A percentile compares a stretch with the other conserved stretches of the same genome.
Evolutionary conservation across 2,113 vertebrate genomes (phyloP).

Genomic region (Forbesichthys agassizii): DNA sequence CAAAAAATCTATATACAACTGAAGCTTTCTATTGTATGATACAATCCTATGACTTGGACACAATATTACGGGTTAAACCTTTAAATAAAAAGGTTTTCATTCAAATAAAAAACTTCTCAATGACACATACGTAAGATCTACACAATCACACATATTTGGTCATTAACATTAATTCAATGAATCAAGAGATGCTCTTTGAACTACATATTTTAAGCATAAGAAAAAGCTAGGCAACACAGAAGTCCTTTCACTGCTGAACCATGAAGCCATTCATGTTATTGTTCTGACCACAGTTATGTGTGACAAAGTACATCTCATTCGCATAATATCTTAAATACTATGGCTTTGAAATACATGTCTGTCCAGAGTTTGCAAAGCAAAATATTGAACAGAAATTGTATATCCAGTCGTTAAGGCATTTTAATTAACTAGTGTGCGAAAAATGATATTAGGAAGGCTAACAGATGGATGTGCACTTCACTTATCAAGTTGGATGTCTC

Average conservation of each 20-base stretch:
- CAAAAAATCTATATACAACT: no score
- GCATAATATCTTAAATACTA: conserved; percentile 14
- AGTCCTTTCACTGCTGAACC: conserved; percentile 35
- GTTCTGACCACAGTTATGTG: conserved; percentile 14
- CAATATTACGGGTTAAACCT: no score
- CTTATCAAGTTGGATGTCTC: conserved; percentile 33
- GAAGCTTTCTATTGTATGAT: no score
- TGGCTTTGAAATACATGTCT: conserved; percentile 25
- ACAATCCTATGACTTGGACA: no score
- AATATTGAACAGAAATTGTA: conserved; percentile 34
- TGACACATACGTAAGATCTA: not conserved
- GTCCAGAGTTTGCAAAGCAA: conserved; percentile 15
- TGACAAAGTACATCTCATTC: not conserved
- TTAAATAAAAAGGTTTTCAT: no score
- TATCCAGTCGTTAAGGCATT: conserved; percentile 46
- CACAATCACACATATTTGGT: conserved; percentile 45
- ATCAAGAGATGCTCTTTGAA: not conserved
- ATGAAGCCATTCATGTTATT: conserved; percentile 13
- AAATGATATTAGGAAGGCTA: conserved; percentile 33
- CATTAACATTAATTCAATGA: conserved; percentile 34
- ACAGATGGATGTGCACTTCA: conserved; percentile 26
- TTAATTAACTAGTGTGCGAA: conserved; percentile 30
- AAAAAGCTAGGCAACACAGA: conserved; percentile 14
- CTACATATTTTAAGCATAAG: conserved; percentile 6
- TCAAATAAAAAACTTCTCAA: no score